A percentile compares a stretch with the other conserved stretches of the same genome.
Evolutionary conservation across 2,888 invertebrate genomes (phyloP).

Genomic region (Mythimna albipuncta): DNA sequence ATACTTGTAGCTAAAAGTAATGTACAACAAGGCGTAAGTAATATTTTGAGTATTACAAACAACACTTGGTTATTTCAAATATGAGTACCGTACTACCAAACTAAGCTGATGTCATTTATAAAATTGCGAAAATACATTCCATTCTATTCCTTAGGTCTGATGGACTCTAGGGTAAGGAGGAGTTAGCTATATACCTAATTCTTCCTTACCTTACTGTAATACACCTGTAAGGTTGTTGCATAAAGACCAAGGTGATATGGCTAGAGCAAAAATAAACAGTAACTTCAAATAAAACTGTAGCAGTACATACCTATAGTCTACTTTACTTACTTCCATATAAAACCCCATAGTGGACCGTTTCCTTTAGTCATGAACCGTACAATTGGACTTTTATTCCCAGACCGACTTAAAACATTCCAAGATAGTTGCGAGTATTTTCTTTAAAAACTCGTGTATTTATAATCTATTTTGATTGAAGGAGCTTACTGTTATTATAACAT

Average conservation of each 20-base stretch:
- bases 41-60: neutral
- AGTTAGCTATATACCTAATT: neutral
- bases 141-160: neutral
- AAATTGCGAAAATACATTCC: neutral
- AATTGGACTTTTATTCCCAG: conserved; percentile 18
- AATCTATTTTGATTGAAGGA: conserved; percentile 4
- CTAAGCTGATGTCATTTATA: neutral
- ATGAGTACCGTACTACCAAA: neutral
- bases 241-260: conserved; percentile 13
- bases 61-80: neutral
- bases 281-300: conserved; percentile 24
- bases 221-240: conserved; percentile 2
- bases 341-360: conserved; percentile 22
- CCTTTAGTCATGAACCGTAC: conserved; percentile 17
- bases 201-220: neutral
- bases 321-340: neutral
- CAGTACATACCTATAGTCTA: neutral
- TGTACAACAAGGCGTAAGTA: neutral
- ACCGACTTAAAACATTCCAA: conserved; percentile 23
- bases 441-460: conserved; percentile 18
- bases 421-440: conserved; percentile 17
- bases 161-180: too few species aligned
- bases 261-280: conserved; percentile 18
- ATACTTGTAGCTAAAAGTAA: neutral
- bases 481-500: conserved; percentile 39